A percentile compares a stretch with the other conserved stretches of the same genome.
These are phyloP conservation scores for Habroteleia sp. DNA, from an alignment of 2,888 invertebrate species.

Conservation along the genomic window DNA sequence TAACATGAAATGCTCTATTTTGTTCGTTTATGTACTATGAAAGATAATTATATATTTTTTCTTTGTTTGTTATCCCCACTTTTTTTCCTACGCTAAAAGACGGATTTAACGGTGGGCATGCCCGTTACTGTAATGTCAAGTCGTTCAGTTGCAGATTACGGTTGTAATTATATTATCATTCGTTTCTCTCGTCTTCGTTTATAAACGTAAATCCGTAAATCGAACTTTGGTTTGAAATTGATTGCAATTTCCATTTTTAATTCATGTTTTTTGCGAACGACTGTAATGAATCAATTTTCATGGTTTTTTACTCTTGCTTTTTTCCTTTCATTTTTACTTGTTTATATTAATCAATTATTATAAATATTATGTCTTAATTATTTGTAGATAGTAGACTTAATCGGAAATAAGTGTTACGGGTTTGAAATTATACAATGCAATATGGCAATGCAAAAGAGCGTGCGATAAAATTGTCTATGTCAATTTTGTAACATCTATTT, in stretches of 20 bases:
- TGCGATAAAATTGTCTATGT: conserved; percentile 9
- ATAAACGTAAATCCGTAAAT: conserved; percentile 11
- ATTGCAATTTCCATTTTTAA: conserved; percentile 38
- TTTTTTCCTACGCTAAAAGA: too few relatives aligned
- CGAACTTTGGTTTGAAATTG: conserved; percentile 50
- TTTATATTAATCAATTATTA: conserved; percentile 15
- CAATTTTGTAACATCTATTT: neutral
- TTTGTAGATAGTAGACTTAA: conserved; percentile 28
- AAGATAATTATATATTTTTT: conserved; percentile 7
- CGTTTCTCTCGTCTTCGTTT: conserved; percentile 19
- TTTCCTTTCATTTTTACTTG: conserved; percentile 22
- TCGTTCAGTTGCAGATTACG: conserved; percentile 19
- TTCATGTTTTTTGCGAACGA: conserved; percentile 12
- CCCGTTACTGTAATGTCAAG: neutral
- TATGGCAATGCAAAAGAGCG: too few relatives aligned
- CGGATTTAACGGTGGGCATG: too few relatives aligned
- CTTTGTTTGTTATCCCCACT: neutral
- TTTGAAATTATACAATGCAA: conserved; percentile 18
- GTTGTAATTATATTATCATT: conserved; percentile 32
- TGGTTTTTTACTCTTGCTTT: conserved; percentile 1
- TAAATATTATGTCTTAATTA: conserved; percentile 2
- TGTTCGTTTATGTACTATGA: conserved; percentile 15
- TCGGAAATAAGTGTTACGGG: conserved; percentile 10
- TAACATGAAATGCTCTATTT: conserved; percentile 18
- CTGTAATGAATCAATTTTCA: conserved; percentile 1